Base-by-base conservation (phyloP, 1,140 invertebrate genomes). In the Tachypleus tridentatus region DNA sequence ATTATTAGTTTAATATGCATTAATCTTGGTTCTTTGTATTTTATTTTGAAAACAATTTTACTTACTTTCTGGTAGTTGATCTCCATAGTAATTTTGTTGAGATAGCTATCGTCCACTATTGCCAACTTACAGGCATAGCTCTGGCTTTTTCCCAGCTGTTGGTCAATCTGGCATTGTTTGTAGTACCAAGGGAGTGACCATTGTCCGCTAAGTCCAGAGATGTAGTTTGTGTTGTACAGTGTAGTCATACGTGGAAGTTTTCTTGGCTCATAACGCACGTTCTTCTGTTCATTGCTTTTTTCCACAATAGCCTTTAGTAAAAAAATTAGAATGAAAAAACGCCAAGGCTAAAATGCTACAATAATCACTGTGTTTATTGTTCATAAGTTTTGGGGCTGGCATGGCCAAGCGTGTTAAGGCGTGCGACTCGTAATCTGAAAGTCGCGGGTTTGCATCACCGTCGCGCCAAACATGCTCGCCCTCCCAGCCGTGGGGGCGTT, bases 91-190 rank as follows among this genome's bases (percentile, higher is more conserved):
- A 67, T 48, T 62, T 63, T 57, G 10, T 67, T 67, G 67, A 68
- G 68, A 51, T 69, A 68, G 11, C 52, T 60, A 49, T 68, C 67
- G 49, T 68, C 60, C 47, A 68, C 49, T 6, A 68, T 66, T 4
- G 67, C 66, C 51, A 56, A 60, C 60, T 68, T 58, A 49, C 67
- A 68, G 53, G 67, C 67, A 52, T 49, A 68, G 8, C 29, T 51
- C 11, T 10, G n/a, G 8, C 66, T 7, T 60, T 68, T 49, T 5
- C 67, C 67, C 10, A 53, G 2, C 29, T 65, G 57, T 48, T 52
- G 66, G 54, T 68, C 67, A 6, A 68, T 51, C 4, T 48, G 7
- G 51, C 67, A 68, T 51, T 68, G 67, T 54, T 61, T 11, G 51
- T 68, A 67, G 67, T 58, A 68, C 67, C 67, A 68, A 29, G 58